Evolutionary conservation across 92 coral and sea anemone species (phyloP).

Genomic region (Blastomussa wellsi): DNA sequence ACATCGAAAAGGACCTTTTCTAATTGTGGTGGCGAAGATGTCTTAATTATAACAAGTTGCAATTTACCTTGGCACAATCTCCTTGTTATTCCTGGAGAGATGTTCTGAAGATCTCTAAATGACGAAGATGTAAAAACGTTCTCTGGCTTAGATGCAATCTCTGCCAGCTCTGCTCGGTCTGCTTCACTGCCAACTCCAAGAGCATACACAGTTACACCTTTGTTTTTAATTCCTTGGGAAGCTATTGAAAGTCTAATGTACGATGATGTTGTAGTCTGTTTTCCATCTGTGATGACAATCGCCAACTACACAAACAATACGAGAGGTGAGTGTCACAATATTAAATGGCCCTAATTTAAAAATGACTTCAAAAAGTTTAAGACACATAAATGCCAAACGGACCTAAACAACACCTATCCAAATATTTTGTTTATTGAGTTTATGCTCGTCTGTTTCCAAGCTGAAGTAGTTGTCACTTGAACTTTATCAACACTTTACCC

Average conservation of each 20-base stretch:
- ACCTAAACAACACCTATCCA: too few species aligned
- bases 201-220: conserved; percentile 54
- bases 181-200: conserved; percentile 61
- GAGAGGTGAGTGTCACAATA: not conserved
- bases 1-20: too few species aligned
- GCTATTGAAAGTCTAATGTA: conserved; percentile 53
- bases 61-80: conserved; percentile 44
- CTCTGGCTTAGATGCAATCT: conserved; percentile 49
- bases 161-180: conserved; percentile 36
- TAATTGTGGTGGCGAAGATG: too few species aligned
- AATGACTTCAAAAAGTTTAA: too few species aligned
- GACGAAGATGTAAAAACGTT: conserved; percentile 41
- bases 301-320: conserved; percentile 37
- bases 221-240: conserved; percentile 44
- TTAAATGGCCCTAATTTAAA: not conserved
- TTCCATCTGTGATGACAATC: conserved; percentile 64
- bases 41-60: not conserved
- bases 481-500: too few species aligned
- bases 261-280: conserved; percentile 34
- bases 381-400: too few species aligned
- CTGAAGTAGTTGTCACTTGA: too few species aligned
- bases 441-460: too few species aligned
- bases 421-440: too few species aligned
- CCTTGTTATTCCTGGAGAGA: conserved; percentile 22
- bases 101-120: conserved; percentile 44